These are phyloP conservation scores for Agriopis marginaria DNA, from an alignment of 2,888 invertebrate species.

Conservation along the genomic window DNA sequence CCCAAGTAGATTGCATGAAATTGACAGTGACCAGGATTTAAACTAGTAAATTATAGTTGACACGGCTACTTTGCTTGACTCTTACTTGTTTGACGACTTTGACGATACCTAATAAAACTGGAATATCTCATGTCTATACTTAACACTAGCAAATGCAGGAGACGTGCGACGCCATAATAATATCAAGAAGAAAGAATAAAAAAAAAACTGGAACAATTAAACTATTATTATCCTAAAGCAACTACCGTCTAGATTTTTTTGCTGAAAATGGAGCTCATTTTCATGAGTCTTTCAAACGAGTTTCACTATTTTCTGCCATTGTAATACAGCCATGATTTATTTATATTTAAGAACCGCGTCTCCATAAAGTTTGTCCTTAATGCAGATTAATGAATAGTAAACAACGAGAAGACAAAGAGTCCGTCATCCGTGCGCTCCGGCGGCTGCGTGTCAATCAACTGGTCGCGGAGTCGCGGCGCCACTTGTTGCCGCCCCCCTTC, in stretches of 20 bases:
- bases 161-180: too few relatives aligned
- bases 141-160: too few relatives aligned
- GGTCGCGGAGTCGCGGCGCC: constrained; percentile 60
- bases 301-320: neutral
- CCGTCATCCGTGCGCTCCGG: constrained; percentile 6
- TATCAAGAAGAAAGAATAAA: too few relatives aligned
- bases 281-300: neutral
- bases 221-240: too few relatives aligned
- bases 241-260: neutral
- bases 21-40: too few relatives aligned
- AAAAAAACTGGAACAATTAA: too few relatives aligned
- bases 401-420: constrained; percentile 13
- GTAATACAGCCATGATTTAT: neutral
- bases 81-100: too few relatives aligned
- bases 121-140: too few relatives aligned
- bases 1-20: too few relatives aligned
- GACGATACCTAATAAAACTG: too few relatives aligned
- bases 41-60: too few relatives aligned
- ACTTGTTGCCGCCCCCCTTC: constrained; percentile 70
- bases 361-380: constrained; percentile 20
- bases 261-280: neutral
- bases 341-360: neutral
- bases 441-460: constrained; percentile 41
- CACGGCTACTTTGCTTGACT: too few relatives aligned
- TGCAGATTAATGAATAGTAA: constrained; percentile 19